A percentile compares a stretch with the other conserved stretches of the same genome.
Evolutionary conservation across 2,888 invertebrate genomes (phyloP).

Genomic region (Apodemia hepburni): DNA sequence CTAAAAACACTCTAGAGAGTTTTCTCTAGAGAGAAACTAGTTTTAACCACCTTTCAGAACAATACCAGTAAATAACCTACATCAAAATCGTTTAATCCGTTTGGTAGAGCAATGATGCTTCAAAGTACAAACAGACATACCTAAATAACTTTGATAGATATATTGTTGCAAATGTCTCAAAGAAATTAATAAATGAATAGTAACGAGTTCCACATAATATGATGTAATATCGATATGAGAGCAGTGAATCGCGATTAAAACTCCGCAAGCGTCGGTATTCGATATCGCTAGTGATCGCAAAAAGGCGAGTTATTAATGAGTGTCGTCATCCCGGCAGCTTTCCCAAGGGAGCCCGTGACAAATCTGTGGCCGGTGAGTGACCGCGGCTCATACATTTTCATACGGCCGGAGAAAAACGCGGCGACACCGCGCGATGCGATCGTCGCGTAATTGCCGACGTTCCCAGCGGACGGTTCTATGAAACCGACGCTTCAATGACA

Average conservation of each 20-base stretch:
- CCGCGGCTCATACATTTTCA: constrained; percentile 53
- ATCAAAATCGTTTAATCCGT: too few relatives aligned
- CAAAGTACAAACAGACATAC: too few relatives aligned
- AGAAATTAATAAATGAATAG: background rate
- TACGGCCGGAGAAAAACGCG: constrained; percentile 48
- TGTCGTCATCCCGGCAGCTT: constrained; percentile 16
- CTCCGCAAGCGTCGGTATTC: background rate
- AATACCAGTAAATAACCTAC: too few relatives aligned
- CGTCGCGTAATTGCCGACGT: constrained; percentile 42
- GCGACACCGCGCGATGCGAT: constrained; percentile 39
- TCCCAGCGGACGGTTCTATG: constrained; percentile 42
- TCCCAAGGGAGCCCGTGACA: constrained; percentile 36
- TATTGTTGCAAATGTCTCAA: background rate
- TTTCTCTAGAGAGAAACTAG: too few relatives aligned
- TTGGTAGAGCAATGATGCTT: too few relatives aligned
- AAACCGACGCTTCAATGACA: constrained; percentile 45
- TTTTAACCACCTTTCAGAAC: too few relatives aligned
- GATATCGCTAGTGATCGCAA: constrained; percentile 6
- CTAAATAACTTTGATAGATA: too few relatives aligned
- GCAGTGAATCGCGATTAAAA: background rate
- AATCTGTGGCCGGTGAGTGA: constrained; percentile 31
- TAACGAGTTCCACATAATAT: background rate
- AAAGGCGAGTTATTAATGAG: constrained; percentile 24
- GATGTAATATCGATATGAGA: background rate
- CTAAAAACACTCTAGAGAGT: too few relatives aligned